These are phyloP conservation scores for Lucilia cuprina DNA, from an alignment of 1,140 invertebrate species.

Conservation along the genomic window DNA sequence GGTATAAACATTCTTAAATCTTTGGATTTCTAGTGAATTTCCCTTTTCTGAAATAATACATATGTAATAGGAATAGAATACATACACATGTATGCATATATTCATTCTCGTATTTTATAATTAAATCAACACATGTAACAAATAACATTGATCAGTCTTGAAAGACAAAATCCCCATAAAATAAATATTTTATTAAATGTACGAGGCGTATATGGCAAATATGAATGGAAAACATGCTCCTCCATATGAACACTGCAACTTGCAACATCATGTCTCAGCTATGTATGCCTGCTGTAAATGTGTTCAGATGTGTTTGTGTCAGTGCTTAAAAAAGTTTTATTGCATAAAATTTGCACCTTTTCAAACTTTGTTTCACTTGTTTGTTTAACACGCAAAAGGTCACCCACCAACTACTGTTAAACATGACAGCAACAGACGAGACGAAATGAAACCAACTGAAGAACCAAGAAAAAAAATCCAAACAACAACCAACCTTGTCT, in stretches of 20 bases:
- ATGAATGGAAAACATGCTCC: neutral
- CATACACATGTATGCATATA: no score
- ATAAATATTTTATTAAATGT: neutral
- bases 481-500: neutral
- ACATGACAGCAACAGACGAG: constrained; percentile 20
- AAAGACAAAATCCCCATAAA: neutral
- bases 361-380: constrained; percentile 19
- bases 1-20: no score
- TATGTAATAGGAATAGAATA: no score
- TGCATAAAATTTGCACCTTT: constrained; percentile 31
- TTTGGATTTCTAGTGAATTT: no score
- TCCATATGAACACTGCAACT: neutral
- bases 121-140: neutral
- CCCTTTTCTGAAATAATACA: no score
- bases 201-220: neutral
- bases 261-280: neutral
- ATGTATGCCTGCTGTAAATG: neutral
- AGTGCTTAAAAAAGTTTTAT: neutral
- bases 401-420: constrained; percentile 18
- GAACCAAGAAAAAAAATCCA: neutral
- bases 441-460: neutral
- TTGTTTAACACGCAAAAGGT: constrained; percentile 33
- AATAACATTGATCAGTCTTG: neutral
- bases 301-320: neutral
- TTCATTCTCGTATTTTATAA: neutral